Base-by-base conservation (phyloP, 2,113 vertebrate genomes). In the Myxocyprinus asiaticus region DNA sequence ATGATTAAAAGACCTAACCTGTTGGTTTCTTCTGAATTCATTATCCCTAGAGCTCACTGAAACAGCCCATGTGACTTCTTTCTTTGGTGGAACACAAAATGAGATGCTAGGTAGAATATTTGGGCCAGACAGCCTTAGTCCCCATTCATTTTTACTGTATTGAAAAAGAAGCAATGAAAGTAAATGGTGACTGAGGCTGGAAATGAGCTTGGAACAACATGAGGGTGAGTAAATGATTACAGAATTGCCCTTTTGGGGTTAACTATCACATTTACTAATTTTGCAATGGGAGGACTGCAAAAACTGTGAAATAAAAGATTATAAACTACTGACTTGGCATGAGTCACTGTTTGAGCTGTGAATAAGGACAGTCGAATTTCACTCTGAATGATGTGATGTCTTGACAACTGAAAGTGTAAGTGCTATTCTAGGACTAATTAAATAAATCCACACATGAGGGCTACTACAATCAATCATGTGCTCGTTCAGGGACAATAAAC, bases 341-440 rank as follows among this genome's bases (percentile, higher is more conserved):
- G 22, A 33, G 22, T 71, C 44, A 80, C 51, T n/a, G 14, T 9
- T 48, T 4, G 1, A 7, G 55, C 22, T 62, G 59, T 22, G 8
- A 62, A 5, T 4, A 14, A 0, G n/a, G 33, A 3, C 51, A 44
- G 69, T 9, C 59, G 42, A 45, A n/a, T 70, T 56, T 73, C 22
- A 47, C 43, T 61, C 55, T 45, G 14, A 47, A 61, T 47, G 22
- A 22, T 17, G 10, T 42, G 17, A 14, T 75, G 59, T 50, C 58
- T 74, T 7, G 6, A 42, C 58, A 14, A 5, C 56, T 14, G 72
- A 75, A 45, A 61, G 43, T 22, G n/a, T 73, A 17, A 74, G 56
- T 74, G 72, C 72, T 75, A 50, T 75, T 75, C 45, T 61, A 33
- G 56, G n/a, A 62, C 33, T 10, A 73, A 73, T 62, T 12, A 61